Conservation (phyloP, 2,113 vertebrate species). For the Apus apus region DNA sequence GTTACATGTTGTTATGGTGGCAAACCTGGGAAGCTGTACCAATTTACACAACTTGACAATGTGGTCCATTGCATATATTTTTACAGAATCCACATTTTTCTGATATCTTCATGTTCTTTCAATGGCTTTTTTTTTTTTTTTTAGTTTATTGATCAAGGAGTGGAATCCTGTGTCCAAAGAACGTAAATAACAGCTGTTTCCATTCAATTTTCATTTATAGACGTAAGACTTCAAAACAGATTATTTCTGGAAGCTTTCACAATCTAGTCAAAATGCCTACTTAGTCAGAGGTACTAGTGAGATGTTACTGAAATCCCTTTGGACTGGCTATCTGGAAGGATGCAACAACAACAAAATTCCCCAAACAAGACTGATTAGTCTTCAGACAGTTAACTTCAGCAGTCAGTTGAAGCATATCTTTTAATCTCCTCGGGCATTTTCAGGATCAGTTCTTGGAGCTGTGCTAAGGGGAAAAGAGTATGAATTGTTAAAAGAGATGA, state of each 20-base stretch:
- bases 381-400: background rate
- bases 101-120: background rate
- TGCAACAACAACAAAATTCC: background rate
- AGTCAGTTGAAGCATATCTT: background rate
- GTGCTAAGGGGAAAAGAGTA: background rate
- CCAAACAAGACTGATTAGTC: background rate
- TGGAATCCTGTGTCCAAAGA: background rate
- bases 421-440: background rate
- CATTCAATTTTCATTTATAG: constrained; percentile 32
- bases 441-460: background rate
- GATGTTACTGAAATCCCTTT: constrained; percentile 27
- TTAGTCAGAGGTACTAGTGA: background rate
- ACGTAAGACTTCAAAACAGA: background rate
- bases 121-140: background rate
- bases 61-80: background rate
- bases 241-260: constrained; percentile 28
- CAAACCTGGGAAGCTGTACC: background rate
- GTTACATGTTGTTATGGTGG: background rate
- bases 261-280: constrained; percentile 15
- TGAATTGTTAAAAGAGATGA: background rate
- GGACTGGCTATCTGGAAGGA: background rate
- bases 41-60: background rate
- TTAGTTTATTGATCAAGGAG: background rate
- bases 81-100: background rate
- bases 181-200: constrained; percentile 40